Percentiles rank a stretch among this genome's conserved stretches.
phyloP scores from a whole-genome alignment of 2,797 vertebrate genomes.

The Gymnothorax reevesii region DNA sequence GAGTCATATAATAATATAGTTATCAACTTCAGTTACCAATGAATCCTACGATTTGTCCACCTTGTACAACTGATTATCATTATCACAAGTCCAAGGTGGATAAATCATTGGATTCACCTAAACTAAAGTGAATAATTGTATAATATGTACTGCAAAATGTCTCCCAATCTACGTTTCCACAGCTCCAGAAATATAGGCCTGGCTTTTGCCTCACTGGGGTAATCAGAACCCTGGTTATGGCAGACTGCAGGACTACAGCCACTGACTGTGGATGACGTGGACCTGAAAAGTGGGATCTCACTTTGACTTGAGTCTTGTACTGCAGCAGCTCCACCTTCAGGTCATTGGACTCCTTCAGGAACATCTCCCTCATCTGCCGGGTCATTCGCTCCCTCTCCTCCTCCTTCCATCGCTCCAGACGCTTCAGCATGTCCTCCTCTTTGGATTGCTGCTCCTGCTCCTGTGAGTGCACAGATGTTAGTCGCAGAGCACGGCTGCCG shows the following conservation, averaged over 20 bases:
- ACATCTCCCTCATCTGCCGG: conserved; percentile 82
- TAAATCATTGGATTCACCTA: too few relatives aligned
- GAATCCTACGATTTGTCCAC: too few relatives aligned
- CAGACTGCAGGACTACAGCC: neutral
- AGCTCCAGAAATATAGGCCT: too few relatives aligned
- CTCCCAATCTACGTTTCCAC: too few relatives aligned
- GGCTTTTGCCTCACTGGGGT: neutral
- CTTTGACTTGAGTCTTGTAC: neutral
- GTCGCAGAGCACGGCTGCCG: neutral
- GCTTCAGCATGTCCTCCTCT: conserved; percentile 80
- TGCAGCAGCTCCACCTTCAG: conserved; percentile 46
- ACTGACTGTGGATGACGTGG: neutral
- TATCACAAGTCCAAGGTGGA: too few relatives aligned
- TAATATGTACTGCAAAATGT: too few relatives aligned
- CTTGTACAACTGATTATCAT: too few relatives aligned
- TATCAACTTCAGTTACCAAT: too few relatives aligned
- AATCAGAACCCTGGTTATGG: neutral
- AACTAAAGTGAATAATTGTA: too few relatives aligned
- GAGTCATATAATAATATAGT: too few relatives aligned
- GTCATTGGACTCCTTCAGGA: conserved; percentile 85
- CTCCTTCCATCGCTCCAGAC: conserved; percentile 84
- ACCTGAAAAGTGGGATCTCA: neutral
- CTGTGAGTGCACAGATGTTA: conserved; percentile 59
- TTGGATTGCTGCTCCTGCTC: conserved; percentile 83
- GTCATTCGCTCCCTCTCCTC: conserved; percentile 83